Evolutionary conservation across 2,888 invertebrate species (phyloP).

Genomic region (Liodrosophila aerea): DNA sequence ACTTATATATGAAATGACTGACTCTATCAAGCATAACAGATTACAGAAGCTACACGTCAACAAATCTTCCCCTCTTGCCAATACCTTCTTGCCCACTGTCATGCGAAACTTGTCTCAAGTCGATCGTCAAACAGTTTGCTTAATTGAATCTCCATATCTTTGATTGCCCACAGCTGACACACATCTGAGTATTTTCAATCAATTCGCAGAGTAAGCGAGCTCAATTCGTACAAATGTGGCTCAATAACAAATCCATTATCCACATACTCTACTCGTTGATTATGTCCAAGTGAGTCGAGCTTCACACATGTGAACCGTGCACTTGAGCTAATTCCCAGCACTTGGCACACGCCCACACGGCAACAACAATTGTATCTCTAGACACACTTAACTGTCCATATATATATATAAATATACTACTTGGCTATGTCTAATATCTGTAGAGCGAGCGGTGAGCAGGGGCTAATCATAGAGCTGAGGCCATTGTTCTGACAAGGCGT

Average conservation of each 20-base stretch:
- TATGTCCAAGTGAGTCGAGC: constrained; percentile 38
- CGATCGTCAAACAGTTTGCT: constrained; percentile 18
- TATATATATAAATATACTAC: constrained; percentile 24
- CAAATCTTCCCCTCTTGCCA: too few species aligned
- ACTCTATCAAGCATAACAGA: too few species aligned
- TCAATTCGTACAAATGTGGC: constrained; percentile 40
- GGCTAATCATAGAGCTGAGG: constrained; percentile 56
- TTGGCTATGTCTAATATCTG: constrained; percentile 2
- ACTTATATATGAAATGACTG: too few species aligned
- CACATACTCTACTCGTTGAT: constrained; percentile 40
- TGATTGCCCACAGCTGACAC: constrained; percentile 32
- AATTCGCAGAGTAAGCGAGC: constrained; percentile 27
- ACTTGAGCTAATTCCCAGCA: constrained; percentile 72
- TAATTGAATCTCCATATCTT: constrained; percentile 51
- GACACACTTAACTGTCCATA: constrained; percentile 4
- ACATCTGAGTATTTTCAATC: constrained; percentile 39
- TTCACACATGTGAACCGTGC: constrained; percentile 63
- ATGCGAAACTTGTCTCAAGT: constrained; percentile 17
- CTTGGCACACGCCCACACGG: constrained; percentile 43
- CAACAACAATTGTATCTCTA: constrained; percentile 37
- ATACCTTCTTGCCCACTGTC: background rate
- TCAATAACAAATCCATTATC: constrained; percentile 71
- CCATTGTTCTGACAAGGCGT: constrained; percentile 75
- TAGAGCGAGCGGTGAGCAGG: too few species aligned
- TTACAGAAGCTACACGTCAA: too few species aligned